phyloP scores from a whole-genome alignment of 1,140 invertebrate genomes.

The Agrypnia vestita region DNA sequence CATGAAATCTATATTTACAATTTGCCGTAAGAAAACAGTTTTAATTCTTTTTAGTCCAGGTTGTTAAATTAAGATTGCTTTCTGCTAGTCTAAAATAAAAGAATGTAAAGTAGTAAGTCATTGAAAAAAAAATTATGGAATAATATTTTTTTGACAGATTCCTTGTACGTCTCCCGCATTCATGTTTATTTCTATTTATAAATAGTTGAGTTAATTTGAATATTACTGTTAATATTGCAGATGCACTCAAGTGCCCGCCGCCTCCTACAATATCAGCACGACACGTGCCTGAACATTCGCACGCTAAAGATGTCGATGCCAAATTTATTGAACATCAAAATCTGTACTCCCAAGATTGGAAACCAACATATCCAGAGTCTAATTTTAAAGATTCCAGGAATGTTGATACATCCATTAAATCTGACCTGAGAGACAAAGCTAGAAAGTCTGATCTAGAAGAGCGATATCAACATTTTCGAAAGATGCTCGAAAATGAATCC shows the following conservation, averaged over 20 bases:
- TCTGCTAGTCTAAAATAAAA: too few relatives aligned
- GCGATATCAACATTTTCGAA: conserved; percentile 9
- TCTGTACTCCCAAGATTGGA: conserved; percentile 17
- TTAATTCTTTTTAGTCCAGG: too few relatives aligned
- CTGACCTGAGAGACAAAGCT: conserved; percentile 6
- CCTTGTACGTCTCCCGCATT: too few relatives aligned
- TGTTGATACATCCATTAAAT: neutral
- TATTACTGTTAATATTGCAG: neutral
- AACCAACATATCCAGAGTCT: conserved; percentile 10
- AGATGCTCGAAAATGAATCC: too few relatives aligned
- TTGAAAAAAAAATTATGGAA: too few relatives aligned
- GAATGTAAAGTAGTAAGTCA: too few relatives aligned
- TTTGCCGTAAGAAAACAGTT: too few relatives aligned
- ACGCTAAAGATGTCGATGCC: neutral
- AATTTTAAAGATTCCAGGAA: neutral
- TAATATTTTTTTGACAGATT: too few relatives aligned
- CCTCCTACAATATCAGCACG: conserved; percentile 15
- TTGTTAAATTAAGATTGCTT: too few relatives aligned
- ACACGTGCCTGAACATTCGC: neutral
- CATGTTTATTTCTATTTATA: too few relatives aligned
- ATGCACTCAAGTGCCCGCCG: neutral
- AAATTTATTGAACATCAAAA: neutral
- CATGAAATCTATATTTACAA: too few relatives aligned
- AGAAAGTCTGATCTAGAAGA: neutral
- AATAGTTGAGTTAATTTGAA: too few relatives aligned